These are phyloP conservation scores for Betta splendens DNA, from an alignment of 2,797 vertebrate genomes.

Conservation along the genomic window DNA sequence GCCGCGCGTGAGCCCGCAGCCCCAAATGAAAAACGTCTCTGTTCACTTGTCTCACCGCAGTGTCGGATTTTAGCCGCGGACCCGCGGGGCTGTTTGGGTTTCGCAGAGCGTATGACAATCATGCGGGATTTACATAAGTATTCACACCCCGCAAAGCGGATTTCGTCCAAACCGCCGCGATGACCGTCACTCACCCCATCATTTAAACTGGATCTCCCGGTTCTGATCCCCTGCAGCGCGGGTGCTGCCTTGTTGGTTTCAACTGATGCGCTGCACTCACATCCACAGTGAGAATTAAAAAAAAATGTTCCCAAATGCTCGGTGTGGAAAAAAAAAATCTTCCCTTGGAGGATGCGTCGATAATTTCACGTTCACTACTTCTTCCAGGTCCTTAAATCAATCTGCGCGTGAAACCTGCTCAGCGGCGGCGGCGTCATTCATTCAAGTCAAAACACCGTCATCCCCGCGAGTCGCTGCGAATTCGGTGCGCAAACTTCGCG, in stretches of 20 bases:
- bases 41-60: conserved; percentile 53
- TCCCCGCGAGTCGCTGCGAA: conserved; percentile 33
- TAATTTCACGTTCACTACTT: conserved; percentile 33
- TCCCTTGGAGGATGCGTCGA: conserved; percentile 10
- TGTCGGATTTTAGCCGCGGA: conserved; percentile 31
- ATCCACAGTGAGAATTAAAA: conserved; percentile 61
- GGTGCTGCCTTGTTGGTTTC: conserved; percentile 36
- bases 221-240: conserved; percentile 27
- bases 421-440: conserved; percentile 62
- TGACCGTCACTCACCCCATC: conserved; percentile 73
- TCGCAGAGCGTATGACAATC: conserved; percentile 1
- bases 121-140: conserved; percentile 11
- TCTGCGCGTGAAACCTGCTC: conserved; percentile 26
- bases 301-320: conserved; percentile 34
- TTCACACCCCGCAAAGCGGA: conserved; percentile 12
- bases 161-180: background rate
- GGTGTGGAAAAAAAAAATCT: conserved; percentile 35
- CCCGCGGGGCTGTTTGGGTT: background rate
- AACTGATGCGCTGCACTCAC: conserved; percentile 64
- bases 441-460: conserved; percentile 44
- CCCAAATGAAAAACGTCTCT: conserved; percentile 42
- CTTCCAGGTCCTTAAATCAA: conserved; percentile 41
- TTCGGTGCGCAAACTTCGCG: conserved; percentile 65
- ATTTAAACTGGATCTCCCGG: conserved; percentile 46
- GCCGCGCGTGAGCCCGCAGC: conserved; percentile 47